These are phyloP conservation scores for Pseudomyrmex pallidus DNA, from an alignment of 1,140 invertebrate species.

Conservation along the genomic window DNA sequence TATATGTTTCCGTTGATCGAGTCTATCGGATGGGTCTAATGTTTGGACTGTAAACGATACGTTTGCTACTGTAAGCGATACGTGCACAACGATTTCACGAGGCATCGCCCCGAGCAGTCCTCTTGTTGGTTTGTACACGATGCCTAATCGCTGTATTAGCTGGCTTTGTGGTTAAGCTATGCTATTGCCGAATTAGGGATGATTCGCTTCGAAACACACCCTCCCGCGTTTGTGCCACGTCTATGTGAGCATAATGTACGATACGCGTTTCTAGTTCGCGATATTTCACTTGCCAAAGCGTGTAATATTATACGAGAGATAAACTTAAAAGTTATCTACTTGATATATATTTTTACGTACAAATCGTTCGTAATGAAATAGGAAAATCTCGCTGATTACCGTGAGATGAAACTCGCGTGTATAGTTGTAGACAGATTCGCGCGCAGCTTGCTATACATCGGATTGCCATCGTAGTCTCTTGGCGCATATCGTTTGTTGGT, in stretches of 20 bases:
- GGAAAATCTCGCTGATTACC: neutral
- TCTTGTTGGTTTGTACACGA: conserved; percentile 75
- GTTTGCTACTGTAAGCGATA: conserved; percentile 67
- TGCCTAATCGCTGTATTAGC: conserved; percentile 80
- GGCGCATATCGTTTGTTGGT: conserved; percentile 81
- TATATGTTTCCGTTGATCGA: conserved; percentile 6
- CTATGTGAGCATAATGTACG: conserved; percentile 48
- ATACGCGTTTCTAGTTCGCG: neutral
- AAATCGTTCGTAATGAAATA: neutral
- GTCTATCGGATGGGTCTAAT: conserved; percentile 17
- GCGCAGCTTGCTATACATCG: conserved; percentile 47
- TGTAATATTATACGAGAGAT: neutral
- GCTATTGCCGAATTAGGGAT: conserved; percentile 79
- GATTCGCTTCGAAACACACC: conserved; percentile 75
- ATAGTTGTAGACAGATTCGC: conserved; percentile 27
- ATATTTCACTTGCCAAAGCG: conserved; percentile 19
- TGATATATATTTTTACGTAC: neutral
- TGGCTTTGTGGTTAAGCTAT: conserved; percentile 79
- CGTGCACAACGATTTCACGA: conserved; percentile 73
- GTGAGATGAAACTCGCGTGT: conserved; percentile 7
- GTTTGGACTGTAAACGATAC: conserved; percentile 32
- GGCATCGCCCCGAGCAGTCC: conserved; percentile 70
- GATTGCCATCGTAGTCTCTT: conserved; percentile 61
- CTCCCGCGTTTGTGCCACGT: conserved; percentile 55
- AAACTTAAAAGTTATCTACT: no score